Evolutionary conservation across 2,113 vertebrate genomes (phyloP).

Genomic region (western clawed frog (Xenopus tropicalis)): UCB_Xtro_10.0 CM004443.2:53831001-53831500

Average conservation of each 20-base stretch:
- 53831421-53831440: background rate
- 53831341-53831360: too few species aligned
- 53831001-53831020: too few species aligned
- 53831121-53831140: background rate
- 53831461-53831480: background rate
- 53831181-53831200: background rate
- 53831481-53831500: too few species aligned
- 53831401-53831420: background rate
- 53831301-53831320: too few species aligned
- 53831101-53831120: background rate
- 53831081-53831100: background rate
- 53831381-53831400: background rate
- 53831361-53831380: background rate
- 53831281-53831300: background rate
- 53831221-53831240: constrained; percentile 32
- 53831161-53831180: background rate
- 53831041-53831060: background rate
- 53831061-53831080: too few species aligned
- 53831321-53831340: too few species aligned
- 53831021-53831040: background rate
- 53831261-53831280: background rate
- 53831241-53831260: constrained; percentile 16
- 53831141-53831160: too few species aligned
- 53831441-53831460: background rate
- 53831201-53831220: background rate